These are phyloP conservation scores for Tetrax tetrax DNA, from an alignment of 2,113 vertebrate genomes.

Conservation along the genomic window DNA sequence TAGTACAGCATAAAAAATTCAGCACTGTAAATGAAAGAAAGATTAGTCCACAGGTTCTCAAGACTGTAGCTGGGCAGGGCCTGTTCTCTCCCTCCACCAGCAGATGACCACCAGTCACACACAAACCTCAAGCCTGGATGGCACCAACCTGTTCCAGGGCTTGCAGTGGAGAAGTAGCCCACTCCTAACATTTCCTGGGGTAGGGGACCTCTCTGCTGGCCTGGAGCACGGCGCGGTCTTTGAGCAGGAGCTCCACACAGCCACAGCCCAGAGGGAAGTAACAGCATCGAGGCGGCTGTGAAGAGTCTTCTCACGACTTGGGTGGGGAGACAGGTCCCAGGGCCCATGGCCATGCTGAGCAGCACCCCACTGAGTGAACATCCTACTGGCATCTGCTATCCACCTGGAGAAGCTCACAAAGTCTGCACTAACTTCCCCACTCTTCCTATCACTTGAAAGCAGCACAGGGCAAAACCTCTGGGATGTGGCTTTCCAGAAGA, in stretches of 20 bases:
- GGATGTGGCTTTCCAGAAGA: neutral
- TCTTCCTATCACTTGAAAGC: neutral
- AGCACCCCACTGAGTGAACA: neutral
- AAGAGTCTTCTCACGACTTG: neutral
- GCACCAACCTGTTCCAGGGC: neutral
- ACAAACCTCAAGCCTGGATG: neutral
- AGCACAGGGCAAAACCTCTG: neutral
- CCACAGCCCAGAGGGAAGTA: accelerated
- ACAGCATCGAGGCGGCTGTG: neutral
- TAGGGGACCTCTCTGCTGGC: neutral
- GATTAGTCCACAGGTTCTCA: neutral
- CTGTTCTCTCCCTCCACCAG: neutral
- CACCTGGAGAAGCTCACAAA: neutral
- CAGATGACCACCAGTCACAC: neutral
- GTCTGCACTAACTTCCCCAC: neutral
- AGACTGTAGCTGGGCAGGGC: neutral
- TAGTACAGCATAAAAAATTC: neutral
- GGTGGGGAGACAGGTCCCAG: neutral
- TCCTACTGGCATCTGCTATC: neutral
- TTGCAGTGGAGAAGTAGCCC: neutral
- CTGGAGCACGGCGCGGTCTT: accelerated
- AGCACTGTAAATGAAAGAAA: neutral
- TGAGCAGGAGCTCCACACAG: neutral
- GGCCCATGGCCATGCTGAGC: accelerated
- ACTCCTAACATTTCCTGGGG: neutral